phyloP scores from a whole-genome alignment of 2,797 vertebrate species.

The Hyperoplus immaculatus region DNA sequence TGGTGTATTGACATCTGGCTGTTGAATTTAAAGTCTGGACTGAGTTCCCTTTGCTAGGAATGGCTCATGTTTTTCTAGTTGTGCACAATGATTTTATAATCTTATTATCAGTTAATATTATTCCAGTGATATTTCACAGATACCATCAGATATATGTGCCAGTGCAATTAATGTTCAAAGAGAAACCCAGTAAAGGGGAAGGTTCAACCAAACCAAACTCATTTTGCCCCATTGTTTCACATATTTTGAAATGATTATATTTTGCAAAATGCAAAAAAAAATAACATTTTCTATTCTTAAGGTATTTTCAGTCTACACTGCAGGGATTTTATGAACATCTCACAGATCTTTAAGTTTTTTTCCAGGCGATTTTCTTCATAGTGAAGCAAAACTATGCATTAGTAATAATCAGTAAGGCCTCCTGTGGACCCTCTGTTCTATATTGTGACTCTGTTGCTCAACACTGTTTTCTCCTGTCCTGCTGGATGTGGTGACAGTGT shows the following conservation, averaged over 20 bases:
- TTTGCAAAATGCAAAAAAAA: neutral
- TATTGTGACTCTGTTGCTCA: neutral
- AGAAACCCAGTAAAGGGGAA: neutral
- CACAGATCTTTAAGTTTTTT: neutral
- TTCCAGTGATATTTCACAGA: neutral
- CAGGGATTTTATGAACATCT: neutral
- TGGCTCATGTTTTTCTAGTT: no score
- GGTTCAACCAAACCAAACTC: neutral
- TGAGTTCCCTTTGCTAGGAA: neutral
- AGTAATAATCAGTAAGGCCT: no score
- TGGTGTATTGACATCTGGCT: conserved; percentile 1
- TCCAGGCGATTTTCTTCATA: no score
- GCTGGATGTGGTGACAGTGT: conserved; percentile 52
- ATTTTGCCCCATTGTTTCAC: neutral
- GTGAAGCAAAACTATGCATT: no score
- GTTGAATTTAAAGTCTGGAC: neutral
- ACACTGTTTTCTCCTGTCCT: conserved; percentile 39
- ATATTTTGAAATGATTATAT: neutral
- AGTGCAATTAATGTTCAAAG: neutral
- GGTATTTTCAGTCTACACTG: neutral
- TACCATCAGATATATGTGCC: neutral
- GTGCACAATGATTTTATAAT: neutral
- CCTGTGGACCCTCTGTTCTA: conserved; percentile 6
- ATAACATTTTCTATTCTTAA: neutral
- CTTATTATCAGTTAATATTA: neutral